Percentiles rank a stretch among this genome's conserved stretches.
These are phyloP conservation scores for Scaptomyza reducta DNA, from an alignment of 2,888 invertebrate genomes.

Conservation along the genomic window DNA sequence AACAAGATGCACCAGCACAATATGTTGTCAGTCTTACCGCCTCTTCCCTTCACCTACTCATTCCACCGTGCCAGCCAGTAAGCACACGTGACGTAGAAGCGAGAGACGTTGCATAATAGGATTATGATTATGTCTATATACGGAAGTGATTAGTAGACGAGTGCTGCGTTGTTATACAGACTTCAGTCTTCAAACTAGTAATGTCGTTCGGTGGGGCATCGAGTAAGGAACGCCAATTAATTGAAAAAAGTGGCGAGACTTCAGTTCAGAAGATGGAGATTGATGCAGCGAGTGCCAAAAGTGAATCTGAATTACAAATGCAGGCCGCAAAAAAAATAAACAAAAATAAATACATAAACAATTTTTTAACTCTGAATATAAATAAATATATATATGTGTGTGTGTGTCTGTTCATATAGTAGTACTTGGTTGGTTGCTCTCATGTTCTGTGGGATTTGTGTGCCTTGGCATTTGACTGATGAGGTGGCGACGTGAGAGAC, in stretches of 20 bases:
- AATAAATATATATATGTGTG: conserved; percentile 12
- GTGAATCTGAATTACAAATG: conserved; percentile 42
- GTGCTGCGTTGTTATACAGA: conserved; percentile 14
- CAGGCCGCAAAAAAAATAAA: conserved; percentile 38
- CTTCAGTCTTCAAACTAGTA: conserved; percentile 2
- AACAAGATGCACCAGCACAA: conserved; percentile 35
- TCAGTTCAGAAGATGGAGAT: conserved; percentile 55
- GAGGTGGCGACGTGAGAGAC: conserved; percentile 74
- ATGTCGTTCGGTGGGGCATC: neutral
- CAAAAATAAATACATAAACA: conserved; percentile 39
- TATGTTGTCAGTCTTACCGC: neutral
- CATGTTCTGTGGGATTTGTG: conserved; percentile 62
- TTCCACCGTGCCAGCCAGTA: neutral
- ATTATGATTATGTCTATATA: conserved; percentile 68
- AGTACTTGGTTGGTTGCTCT: conserved; percentile 6
- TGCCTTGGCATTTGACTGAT: conserved; percentile 72
- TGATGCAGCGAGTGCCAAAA: conserved; percentile 54
- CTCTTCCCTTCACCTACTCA: neutral
- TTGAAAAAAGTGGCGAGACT: conserved; percentile 38
- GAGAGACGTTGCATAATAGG: conserved; percentile 52
- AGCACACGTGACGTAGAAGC: conserved; percentile 35
- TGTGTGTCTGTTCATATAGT: neutral
- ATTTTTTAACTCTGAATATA: conserved; percentile 59
- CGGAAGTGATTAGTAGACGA: conserved; percentile 52
- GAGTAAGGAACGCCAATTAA: conserved; percentile 55